A percentile compares a stretch with the other conserved stretches of the same genome.
Evolutionary conservation across 2,888 invertebrate species (phyloP).

Genomic region (Macrosiphum euphorbiae): DNA sequence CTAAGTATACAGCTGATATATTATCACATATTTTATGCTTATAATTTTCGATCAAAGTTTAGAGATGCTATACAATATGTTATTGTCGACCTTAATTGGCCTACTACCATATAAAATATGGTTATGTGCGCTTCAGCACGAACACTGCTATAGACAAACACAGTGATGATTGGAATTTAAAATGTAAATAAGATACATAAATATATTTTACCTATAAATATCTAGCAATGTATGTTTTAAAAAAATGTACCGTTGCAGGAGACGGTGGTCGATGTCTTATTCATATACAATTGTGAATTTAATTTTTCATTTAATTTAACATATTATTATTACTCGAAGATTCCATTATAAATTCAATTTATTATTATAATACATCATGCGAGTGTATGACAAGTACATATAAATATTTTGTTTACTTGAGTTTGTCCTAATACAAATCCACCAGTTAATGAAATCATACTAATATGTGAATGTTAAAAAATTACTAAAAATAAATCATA

Average conservation of each 20-base stretch:
- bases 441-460: not conserved
- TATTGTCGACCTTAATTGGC: not conserved
- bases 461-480: not conserved
- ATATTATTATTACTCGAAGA: not conserved
- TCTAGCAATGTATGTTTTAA: not conserved
- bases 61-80: not conserved
- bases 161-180: not conserved
- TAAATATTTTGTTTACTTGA: not conserved
- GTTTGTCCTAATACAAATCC: not conserved
- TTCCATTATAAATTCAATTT: not conserved
- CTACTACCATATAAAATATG: not conserved
- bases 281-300: not conserved
- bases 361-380: not conserved
- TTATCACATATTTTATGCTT: too few relatives aligned
- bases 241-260: not conserved
- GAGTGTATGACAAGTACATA: too few relatives aligned
- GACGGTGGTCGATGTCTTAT: not conserved
- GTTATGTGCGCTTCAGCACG: not conserved
- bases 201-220: not conserved
- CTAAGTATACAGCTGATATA: not conserved
- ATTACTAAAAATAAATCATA: not conserved
- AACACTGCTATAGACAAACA: not conserved
- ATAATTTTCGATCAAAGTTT: not conserved
- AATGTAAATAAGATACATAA: not conserved
- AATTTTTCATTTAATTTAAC: too few relatives aligned